Percentiles rank a stretch among this genome's conserved stretches.
Evolutionary conservation across 2,113 vertebrate species (phyloP).

Genomic region (Haliaeetus leucogaster): DNA sequence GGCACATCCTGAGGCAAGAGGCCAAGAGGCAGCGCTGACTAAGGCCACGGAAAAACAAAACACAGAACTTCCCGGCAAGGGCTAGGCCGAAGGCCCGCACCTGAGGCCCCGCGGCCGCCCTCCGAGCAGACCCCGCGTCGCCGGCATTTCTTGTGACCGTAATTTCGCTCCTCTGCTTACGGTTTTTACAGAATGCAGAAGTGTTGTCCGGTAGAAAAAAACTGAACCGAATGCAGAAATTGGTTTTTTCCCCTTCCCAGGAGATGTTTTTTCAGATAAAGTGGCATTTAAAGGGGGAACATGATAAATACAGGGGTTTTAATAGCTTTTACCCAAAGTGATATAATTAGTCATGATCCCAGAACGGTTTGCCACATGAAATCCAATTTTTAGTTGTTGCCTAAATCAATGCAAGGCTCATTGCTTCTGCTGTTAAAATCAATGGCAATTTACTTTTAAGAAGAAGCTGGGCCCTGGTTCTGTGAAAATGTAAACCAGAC

Average conservation of each 20-base stretch:
- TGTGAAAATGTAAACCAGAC: not conserved
- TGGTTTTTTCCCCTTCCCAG: not conserved
- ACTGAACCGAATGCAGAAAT: not conserved
- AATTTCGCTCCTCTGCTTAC: not conserved
- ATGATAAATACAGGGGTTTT: not conserved
- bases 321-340: not conserved
- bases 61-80: not conserved
- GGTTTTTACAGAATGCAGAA: not conserved
- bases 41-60: not conserved
- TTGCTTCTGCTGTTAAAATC: not conserved
- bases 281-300: not conserved
- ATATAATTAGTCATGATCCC: not conserved
- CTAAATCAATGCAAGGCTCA: not conserved
- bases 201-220: not conserved
- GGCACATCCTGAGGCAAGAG: not conserved
- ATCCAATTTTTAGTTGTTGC: not conserved
- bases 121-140: fast-evolving
- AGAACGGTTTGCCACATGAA: not conserved
- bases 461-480: not conserved
- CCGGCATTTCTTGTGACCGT: fast-evolving
- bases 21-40: not conserved
- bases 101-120: fast-evolving
- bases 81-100: not conserved
- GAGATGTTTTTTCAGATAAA: not conserved
- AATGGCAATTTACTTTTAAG: not conserved